Conservation (phyloP, 2,888 invertebrate genomes). For the Caradrina clavipalpis region DNA sequence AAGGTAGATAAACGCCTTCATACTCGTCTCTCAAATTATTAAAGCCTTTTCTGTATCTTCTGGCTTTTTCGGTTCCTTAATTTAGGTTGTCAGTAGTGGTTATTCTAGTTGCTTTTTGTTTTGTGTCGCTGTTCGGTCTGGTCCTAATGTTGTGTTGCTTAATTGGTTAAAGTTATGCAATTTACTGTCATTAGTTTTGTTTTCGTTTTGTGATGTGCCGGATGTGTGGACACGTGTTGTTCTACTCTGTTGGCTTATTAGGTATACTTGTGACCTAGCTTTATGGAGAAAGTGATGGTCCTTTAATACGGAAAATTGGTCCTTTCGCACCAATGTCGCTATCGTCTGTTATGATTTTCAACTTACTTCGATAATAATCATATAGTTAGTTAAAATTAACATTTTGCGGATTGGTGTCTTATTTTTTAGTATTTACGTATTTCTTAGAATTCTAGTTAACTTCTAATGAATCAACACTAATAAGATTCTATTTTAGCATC, state of each 20-base stretch:
- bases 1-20: too few species aligned
- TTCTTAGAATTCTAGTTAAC: neutral
- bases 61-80: neutral
- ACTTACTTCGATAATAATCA: too few species aligned
- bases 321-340: neutral
- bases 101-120: neutral
- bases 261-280: neutral
- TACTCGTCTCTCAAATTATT: neutral
- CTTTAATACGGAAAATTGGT: neutral
- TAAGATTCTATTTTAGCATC: neutral
- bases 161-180: conserved; percentile 20
- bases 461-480: too few species aligned
- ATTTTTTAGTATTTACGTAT: neutral
- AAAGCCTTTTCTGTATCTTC: neutral
- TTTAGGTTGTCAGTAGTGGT: neutral
- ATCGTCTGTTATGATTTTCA: neutral
- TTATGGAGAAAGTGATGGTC: neutral
- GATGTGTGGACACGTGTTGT: conserved; percentile 2
- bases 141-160: conserved; percentile 13
- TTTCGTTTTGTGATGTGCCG: conserved; percentile 24
- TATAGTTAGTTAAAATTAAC: neutral
- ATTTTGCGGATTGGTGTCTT: neutral
- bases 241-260: neutral
- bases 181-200: neutral
- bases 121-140: neutral